Percentiles rank a stretch among this genome's conserved stretches.
Evolutionary conservation across 2,797 vertebrate genomes (phyloP).

Genomic region (Tinamus major): DNA sequence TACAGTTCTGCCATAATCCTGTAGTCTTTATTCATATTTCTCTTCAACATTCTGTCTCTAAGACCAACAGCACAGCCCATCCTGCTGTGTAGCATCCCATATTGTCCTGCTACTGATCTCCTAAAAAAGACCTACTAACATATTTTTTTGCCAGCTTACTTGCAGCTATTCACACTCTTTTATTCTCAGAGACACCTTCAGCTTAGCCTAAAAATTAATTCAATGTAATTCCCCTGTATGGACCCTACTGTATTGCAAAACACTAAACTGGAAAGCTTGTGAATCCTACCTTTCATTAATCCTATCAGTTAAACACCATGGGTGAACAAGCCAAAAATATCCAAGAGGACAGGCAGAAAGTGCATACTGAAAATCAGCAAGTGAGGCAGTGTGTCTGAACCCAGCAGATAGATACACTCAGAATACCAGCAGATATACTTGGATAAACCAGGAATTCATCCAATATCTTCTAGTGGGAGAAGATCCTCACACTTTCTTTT

Average conservation of each 20-base stretch:
- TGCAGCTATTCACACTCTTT: not conserved
- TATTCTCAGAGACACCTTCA: not conserved
- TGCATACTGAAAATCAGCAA: not conserved
- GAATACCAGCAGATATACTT: too few relatives aligned
- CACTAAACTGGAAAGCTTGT: not conserved
- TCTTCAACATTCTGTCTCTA: not conserved
- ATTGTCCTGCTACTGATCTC: not conserved
- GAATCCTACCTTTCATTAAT: not conserved
- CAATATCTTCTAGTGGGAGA: not conserved
- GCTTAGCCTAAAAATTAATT: not conserved
- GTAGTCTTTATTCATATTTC: not conserved
- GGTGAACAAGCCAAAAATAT: not conserved
- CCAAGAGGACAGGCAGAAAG: not conserved
- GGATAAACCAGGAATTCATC: not conserved
- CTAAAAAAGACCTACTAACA: not conserved
- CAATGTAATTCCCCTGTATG: not conserved
- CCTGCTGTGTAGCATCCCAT: not conserved
- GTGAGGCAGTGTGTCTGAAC: not conserved
- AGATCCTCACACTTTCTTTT: not conserved
- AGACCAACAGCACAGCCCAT: not conserved
- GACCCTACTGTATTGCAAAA: not conserved
- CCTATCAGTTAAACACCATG: not conserved
- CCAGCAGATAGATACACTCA: not conserved
- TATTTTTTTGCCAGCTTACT: not conserved
- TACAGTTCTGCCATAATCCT: not conserved